Conservation (phyloP, 2,797 vertebrate genomes). For the Botia almorhae region DNA sequence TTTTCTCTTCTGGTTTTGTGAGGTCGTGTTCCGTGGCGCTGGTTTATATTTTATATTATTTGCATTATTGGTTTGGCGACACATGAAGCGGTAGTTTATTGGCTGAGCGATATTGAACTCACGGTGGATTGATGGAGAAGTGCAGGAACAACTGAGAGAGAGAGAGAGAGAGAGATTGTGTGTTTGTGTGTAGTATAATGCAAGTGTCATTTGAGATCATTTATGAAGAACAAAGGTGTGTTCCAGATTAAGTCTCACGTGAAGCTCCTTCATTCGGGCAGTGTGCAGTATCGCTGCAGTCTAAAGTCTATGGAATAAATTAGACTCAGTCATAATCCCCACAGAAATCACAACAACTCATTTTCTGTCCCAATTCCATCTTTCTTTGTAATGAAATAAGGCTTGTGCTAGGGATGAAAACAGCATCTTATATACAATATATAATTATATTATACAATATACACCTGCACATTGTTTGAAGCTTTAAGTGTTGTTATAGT, state of each 20-base stretch:
- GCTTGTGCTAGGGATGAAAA: background rate
- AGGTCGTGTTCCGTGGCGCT: slow-evolving; percentile 4
- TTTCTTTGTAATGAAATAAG: slow-evolving; percentile 19
- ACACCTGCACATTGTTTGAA: no score
- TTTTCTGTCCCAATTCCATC: slow-evolving; percentile 17
- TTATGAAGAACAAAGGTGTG: slow-evolving; percentile 1
- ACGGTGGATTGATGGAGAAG: slow-evolving; percentile 7
- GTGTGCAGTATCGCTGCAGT: background rate
- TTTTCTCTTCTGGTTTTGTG: background rate
- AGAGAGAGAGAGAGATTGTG: no score
- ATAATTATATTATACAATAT: no score
- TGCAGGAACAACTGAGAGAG: no score
- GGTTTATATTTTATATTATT: background rate
- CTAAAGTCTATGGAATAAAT: slow-evolving; percentile 19
- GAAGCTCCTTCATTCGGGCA: background rate
- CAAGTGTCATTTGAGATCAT: background rate
- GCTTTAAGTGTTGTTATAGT: no score
- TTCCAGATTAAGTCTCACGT: slow-evolving; percentile 5
- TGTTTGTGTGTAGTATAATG: no score
- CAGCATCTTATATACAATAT: no score
- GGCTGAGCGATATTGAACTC: slow-evolving; percentile 15
- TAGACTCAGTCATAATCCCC: slow-evolving; percentile 13
- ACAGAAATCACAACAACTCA: background rate
- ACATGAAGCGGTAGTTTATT: slow-evolving; percentile 17
- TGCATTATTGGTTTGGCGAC: slow-evolving; percentile 27